Percentiles rank a stretch among this genome's conserved stretches.
Evolutionary conservation across 2,888 invertebrate genomes (phyloP).

Genomic region (Tipula unca): DNA sequence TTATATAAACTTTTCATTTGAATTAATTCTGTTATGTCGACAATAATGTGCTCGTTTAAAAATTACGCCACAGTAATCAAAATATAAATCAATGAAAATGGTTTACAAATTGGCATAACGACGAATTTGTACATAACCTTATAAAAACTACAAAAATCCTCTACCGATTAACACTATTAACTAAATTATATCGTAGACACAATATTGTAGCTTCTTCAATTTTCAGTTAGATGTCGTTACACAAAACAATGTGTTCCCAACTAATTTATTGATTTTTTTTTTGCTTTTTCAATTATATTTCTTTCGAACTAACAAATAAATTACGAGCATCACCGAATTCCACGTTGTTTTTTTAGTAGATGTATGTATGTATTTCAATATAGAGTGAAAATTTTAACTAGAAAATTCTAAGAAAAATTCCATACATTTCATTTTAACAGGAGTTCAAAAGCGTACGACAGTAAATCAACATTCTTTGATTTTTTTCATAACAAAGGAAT

Average conservation of each 20-base stretch:
- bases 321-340: not conserved
- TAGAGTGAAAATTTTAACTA: not conserved
- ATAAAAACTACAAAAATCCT: not conserved
- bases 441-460: not conserved
- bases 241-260: not conserved
- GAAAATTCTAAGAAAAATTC: constrained; percentile 18
- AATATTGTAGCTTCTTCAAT: not conserved
- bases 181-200: not conserved
- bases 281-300: not conserved
- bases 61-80: too few relatives aligned
- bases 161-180: not conserved
- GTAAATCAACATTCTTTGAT: not conserved
- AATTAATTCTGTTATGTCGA: too few relatives aligned
- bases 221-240: not conserved
- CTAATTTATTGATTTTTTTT: not conserved
- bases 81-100: too few relatives aligned
- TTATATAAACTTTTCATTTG: too few relatives aligned
- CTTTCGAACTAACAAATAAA: not conserved
- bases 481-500: constrained; percentile 17
- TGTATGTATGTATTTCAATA: not conserved
- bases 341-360: not conserved
- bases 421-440: not conserved
- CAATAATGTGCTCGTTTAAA: too few relatives aligned
- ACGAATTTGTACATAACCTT: too few relatives aligned
- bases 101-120: too few relatives aligned